Percentiles rank a stretch among this genome's conserved stretches.
Evolutionary conservation across 2,797 vertebrate genomes (phyloP).

Genomic region (Hoplostethus atlanticus): DNA sequence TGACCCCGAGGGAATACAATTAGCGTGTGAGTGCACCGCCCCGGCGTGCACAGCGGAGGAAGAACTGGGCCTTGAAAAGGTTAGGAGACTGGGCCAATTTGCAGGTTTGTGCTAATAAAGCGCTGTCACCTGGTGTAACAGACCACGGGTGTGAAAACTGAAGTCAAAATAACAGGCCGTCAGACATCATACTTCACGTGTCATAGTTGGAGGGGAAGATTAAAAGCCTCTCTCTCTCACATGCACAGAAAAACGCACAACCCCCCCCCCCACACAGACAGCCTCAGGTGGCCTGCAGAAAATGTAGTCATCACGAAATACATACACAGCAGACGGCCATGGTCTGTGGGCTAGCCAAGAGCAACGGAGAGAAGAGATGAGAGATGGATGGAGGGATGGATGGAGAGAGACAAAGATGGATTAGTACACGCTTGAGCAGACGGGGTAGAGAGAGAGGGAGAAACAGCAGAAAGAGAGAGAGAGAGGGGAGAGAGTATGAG

Average conservation of each 20-base stretch:
- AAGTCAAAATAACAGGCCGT: conserved; percentile 30
- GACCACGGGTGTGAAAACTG: conserved; percentile 16
- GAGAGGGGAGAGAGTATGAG: conserved; percentile 13
- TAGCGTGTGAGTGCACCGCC: conserved; percentile 42
- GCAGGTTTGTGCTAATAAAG: conserved; percentile 22
- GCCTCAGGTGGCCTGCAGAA: conserved; percentile 4
- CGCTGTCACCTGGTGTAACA: conserved; percentile 7
- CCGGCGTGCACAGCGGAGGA: conserved; percentile 29
- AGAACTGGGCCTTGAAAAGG: conserved; percentile 42
- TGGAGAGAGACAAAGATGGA: conserved; percentile 25
- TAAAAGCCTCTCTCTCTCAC: not conserved
- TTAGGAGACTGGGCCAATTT: conserved; percentile 62
- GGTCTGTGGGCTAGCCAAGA: conserved; percentile 17
- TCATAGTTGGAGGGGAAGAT: conserved; percentile 1
- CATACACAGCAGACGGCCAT: conserved; percentile 29
- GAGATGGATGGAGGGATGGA: conserved; percentile 4
- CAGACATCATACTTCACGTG: conserved; percentile 3
- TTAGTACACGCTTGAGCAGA: conserved; percentile 23
- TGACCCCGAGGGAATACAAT: conserved; percentile 22
- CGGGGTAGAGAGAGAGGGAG: conserved; percentile 4
- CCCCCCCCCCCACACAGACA: conserved; percentile 20
- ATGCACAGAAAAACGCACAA: not conserved
- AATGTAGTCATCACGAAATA: conserved; percentile 12
- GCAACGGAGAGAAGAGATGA: conserved; percentile 8
- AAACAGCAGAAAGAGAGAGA: not conserved